Evolutionary conservation across 2,113 vertebrate species (phyloP), one percentile per base, ranked within the genome.

Genomic region (Gallinago undulata): DNA sequence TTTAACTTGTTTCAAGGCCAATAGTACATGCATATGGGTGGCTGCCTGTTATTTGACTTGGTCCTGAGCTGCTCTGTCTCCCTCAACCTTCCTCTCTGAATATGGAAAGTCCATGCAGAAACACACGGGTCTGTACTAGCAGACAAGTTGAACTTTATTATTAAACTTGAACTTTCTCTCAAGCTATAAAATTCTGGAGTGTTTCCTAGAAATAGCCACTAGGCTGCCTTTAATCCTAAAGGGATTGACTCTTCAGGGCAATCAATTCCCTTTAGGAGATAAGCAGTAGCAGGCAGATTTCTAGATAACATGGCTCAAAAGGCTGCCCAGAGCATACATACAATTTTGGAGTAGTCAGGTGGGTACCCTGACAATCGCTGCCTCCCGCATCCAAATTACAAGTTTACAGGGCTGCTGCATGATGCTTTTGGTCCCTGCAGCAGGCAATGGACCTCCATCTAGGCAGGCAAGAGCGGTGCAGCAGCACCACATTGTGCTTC

Each of bases 291-390:
- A 33, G 25, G 30, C 37, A 37, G 22, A 10, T 45, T 64, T 93
- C 39, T 75, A 62, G 69, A 13, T 53, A 51, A 21, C 5, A 1
- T 25, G 30, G 13, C 60, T 88, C 12, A 19, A 47, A 83, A 56
- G 12, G 19, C 50, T 87, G 10, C 60, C 16, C 6, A 28, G 28
- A 53, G 28, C 2, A 1, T 33, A 12, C 10, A 6, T 31, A 10
- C 3, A 3, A 3, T 53, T n/a, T 43, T 48, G 35, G 47, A 56
- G 25, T 13, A 43, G 55, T 51, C 1, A 0, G 7, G 22, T 27
- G 47, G 31, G 7, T 79, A 13, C 23, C 18, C 33, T 84, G 73
- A 5, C 5, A 27, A 7, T 6, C 31, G 63, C 33, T 30, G 37
- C 51, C 25, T 95, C 43, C 27, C 10, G 5, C 17, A 16, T 37